Evolutionary conservation across 2,888 invertebrate genomes (phyloP).

Genomic region (Diloba caeruleocephala): DNA sequence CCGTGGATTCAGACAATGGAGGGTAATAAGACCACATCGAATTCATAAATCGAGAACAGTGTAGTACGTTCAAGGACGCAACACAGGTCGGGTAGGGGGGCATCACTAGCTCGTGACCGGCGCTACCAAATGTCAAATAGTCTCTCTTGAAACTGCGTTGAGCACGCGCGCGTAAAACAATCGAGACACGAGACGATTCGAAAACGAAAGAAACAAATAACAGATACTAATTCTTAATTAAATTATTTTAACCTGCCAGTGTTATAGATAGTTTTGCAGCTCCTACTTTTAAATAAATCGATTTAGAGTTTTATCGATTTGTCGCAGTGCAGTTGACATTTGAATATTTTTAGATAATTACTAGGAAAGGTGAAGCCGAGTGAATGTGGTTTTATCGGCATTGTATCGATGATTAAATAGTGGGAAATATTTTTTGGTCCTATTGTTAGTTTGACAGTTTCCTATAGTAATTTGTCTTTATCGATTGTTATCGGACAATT

Average conservation of each 20-base stretch:
- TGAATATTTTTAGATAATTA: conserved; percentile 34
- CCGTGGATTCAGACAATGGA: conserved; percentile 38
- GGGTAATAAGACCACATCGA: conserved; percentile 43
- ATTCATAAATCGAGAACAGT: conserved; percentile 56
- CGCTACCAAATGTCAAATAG: conserved; percentile 56
- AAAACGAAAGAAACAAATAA: conserved; percentile 43
- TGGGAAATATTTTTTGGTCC: conserved; percentile 41
- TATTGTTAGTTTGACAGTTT: conserved; percentile 46
- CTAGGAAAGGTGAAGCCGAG: conserved; percentile 52
- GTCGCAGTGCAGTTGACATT: conserved; percentile 42
- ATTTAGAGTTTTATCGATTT: conserved; percentile 28
- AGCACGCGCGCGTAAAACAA: conserved; percentile 52
- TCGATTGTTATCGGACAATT: conserved; percentile 28
- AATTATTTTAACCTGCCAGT: conserved; percentile 11
- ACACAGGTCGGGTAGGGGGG: conserved; percentile 50
- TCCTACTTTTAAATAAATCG: conserved; percentile 11
- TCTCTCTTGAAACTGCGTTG: conserved; percentile 47
- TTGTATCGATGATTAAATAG: conserved; percentile 45
- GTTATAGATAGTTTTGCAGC: conserved; percentile 8
- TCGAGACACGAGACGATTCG: conserved; percentile 48
- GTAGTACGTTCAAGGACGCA: conserved; percentile 54
- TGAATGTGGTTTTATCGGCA: conserved; percentile 48
- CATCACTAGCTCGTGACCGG: conserved; percentile 54
- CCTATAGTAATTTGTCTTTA: conserved; percentile 37
- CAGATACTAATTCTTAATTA: conserved; percentile 33